Base-by-base conservation (phyloP, 2,797 vertebrate genomes). In the Moxostoma hubbsi region DNA sequence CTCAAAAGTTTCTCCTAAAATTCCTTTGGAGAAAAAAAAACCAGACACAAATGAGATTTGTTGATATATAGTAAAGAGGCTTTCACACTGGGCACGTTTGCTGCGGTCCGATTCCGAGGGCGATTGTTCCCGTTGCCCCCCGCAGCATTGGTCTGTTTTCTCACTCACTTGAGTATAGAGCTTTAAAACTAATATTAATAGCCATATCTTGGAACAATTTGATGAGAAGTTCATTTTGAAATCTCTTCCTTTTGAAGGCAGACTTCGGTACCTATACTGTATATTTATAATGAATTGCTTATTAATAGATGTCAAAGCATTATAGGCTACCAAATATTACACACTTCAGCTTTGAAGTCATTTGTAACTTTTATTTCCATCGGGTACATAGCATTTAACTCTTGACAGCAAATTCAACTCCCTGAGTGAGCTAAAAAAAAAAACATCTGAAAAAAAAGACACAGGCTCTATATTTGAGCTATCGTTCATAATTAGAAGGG, bases 401-500 rank as follows among this genome's bases (percentile, higher is more conserved):
- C 36, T 36, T 36, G 36, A 36, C 36, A 36, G 2, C 36, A 36
- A 36, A 36, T 36, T 36, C 36, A 36, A 36, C 36, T 71, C 58
- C 63, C 50, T 0, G 18, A 63, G 43, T 36, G 36, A 36, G 11
- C 71, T 71, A 9, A 64, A 51, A 36, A 36, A 24, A 36, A 15
- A 72, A 57, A 72, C 77, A 79, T 88, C 87, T 79, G 77, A 64
- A 10, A 61, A 6, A 80, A 24, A 24, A 24, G 49, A 72, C 65
- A 55, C 77, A 85, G 88, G 85, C 88, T 89, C 88, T 85, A 89
- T 88, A 92, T 91, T 87, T 90, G 86, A 88, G 89, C 90, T 90
- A 91, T 91, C 88, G 84, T 90, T 92, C 88, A 90, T 92, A 93
- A 94, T 94, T 92, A 93, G 36, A 36, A 36, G 87, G 89, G 88